Conservation (phyloP, 2,113 vertebrate species). For the Dasypus novemcinctus region DNA sequence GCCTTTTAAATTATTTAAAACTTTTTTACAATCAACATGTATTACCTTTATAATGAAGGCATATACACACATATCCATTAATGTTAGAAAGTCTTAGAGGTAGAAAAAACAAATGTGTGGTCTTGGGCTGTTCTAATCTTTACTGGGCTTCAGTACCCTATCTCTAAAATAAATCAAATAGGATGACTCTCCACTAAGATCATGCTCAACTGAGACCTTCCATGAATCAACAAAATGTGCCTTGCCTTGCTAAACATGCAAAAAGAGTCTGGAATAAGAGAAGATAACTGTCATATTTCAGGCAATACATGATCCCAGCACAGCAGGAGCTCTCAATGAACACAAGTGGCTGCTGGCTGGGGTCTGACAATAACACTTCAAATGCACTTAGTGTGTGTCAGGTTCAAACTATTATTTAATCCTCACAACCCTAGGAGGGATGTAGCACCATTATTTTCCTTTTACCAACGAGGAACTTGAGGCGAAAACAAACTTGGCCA, state of each 20-base stretch:
- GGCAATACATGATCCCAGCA: neutral
- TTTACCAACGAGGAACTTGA: slow-evolving; percentile 30
- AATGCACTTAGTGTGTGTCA: neutral
- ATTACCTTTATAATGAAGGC: slow-evolving; percentile 37
- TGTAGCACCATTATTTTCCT: neutral
- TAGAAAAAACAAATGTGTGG: neutral
- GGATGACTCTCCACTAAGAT: neutral
- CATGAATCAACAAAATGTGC: neutral
- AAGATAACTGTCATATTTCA: slow-evolving; percentile 24
- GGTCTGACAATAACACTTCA: neutral
- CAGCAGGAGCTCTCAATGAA: neutral
- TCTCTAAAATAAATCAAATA: slow-evolving; percentile 25
- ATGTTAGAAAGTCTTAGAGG: slow-evolving; percentile 19
- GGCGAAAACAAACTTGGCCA: slow-evolving; percentile 23
- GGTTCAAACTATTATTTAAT: neutral
- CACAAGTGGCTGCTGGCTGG: neutral
- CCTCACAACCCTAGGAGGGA: neutral
- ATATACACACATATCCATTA: neutral
- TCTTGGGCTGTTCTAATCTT: neutral
- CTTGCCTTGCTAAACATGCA: neutral
- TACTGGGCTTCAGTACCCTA: neutral
- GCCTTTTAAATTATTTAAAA: neutral
- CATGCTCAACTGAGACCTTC: slow-evolving; percentile 9
- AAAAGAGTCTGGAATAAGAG: neutral
- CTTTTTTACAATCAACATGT: neutral